Base-by-base conservation (phyloP, 2,888 invertebrate species). In the Pheosia gnoma region DNA sequence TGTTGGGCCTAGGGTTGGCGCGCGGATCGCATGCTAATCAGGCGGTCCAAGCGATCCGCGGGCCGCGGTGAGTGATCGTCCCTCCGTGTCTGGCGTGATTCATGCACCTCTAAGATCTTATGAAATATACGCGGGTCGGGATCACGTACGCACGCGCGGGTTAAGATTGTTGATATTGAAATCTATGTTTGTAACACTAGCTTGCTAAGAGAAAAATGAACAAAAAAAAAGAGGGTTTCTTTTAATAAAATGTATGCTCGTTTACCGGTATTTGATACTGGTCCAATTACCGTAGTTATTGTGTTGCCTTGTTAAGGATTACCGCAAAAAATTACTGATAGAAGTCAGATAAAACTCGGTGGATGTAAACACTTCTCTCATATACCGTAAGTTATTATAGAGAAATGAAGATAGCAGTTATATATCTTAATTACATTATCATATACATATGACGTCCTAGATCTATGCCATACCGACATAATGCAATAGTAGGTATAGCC, bases 31-130 rank as follows among this genome's bases (percentile, higher is more conserved):
- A 93, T 93, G 87, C 81, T 91, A 93, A 93, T 81, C 81, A 90
- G 90, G 59, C 4, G 38, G 77, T 88, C 91, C 90, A 84, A 88
- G 90, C 90, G 89, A 84, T 84, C 82, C 82, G 80, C 78, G 85
- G 71, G 85, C 85, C 80, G 87, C 87, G 85, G 90, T 93, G 93
- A 94, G 84, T 92, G 94, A 94, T 94, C 85, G 94, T 89, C 88
- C 83, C 83, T 87, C 74, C 93, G 93, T 93, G 93, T 89, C 87
- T 81, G 83, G 91, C 87, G 91, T 93, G 93, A 93, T 93, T 93
- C 93, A 93, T 93, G 93, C 91, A 92, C 91, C 93, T 92, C 90
- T 90, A 88, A 91, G 91, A 93, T 93, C 93, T 93, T 93, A 93
- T 93, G 93, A 93, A 93, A 93, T 93, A 93, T 93, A 91, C 88